Percentiles rank a stretch among this genome's conserved stretches.
These are phyloP conservation scores for Atethmia centrago DNA, from an alignment of 2,888 invertebrate species.

Conservation along the genomic window DNA sequence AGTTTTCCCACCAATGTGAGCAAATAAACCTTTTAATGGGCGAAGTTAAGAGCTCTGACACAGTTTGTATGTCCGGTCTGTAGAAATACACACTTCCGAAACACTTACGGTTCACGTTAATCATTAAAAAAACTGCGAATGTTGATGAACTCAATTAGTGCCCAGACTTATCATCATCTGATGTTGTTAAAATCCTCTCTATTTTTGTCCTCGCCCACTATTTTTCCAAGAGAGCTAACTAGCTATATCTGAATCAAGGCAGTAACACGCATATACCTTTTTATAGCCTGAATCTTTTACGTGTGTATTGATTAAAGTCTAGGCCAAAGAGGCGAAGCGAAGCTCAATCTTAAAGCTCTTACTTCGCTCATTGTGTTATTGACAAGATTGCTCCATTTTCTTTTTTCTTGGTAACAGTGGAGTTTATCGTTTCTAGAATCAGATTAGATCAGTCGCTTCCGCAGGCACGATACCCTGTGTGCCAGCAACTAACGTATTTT, in stretches of 20 bases:
- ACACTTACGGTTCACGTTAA: slow-evolving; percentile 29
- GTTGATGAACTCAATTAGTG: slow-evolving; percentile 10
- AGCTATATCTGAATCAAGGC: slow-evolving; percentile 11
- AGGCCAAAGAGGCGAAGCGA: slow-evolving; percentile 33
- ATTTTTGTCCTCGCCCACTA: slow-evolving; percentile 21
- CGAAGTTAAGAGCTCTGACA: slow-evolving; percentile 45
- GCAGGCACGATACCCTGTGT: slow-evolving; percentile 10
- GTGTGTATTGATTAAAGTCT: slow-evolving; percentile 48
- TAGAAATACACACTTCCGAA: slow-evolving; percentile 51
- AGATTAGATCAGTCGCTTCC: slow-evolving; percentile 38
- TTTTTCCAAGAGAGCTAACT: slow-evolving; percentile 10
- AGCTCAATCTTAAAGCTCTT: slow-evolving; percentile 36
- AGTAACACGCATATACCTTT: slow-evolving; percentile 44
- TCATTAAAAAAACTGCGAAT: slow-evolving; percentile 18
- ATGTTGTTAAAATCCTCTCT: slow-evolving; percentile 23
- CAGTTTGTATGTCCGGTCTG: slow-evolving; percentile 35
- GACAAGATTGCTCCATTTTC: slow-evolving; percentile 34
- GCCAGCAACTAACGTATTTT: slow-evolving; percentile 16
- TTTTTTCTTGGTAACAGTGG: slow-evolving; percentile 5
- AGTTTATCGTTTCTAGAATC: slow-evolving; percentile 34
- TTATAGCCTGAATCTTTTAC: slow-evolving; percentile 43
- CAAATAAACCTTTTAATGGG: slow-evolving; percentile 53
- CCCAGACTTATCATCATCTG: background rate
- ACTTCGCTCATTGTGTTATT: slow-evolving; percentile 25
- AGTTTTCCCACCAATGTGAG: slow-evolving; percentile 41